phyloP scores from a whole-genome alignment of 2,797 vertebrate genomes.

The Lagocephalus sceleratus region DNA sequence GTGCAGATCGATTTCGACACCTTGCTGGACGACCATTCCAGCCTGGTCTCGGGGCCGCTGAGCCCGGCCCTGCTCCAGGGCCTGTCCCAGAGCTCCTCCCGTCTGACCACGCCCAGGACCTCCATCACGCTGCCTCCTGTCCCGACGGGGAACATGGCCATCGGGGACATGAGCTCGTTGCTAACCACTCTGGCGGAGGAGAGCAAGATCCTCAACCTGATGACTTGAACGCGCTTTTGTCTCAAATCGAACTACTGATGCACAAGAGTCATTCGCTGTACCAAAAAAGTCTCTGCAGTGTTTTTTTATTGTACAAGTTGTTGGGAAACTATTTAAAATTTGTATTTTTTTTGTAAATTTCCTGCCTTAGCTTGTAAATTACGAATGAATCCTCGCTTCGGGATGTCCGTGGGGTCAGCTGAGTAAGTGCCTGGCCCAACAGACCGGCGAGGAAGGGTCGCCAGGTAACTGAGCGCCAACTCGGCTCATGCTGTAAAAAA shows the following conservation, averaged over 20 bases:
- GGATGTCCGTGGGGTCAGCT: slow-evolving; percentile 30
- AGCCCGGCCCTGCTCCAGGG: slow-evolving; percentile 87
- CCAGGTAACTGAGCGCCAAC: slow-evolving; percentile 24
- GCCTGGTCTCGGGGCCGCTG: slow-evolving; percentile 85
- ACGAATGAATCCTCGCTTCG: slow-evolving; percentile 48
- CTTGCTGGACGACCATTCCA: slow-evolving; percentile 89
- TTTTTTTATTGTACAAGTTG: no score
- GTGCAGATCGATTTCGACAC: slow-evolving; percentile 86
- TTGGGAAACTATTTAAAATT: slow-evolving; percentile 74
- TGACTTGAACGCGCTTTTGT: slow-evolving; percentile 69
- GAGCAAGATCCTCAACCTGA: slow-evolving; percentile 88
- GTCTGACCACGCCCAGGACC: slow-evolving; percentile 87
- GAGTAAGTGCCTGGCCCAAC: slow-evolving; percentile 74
- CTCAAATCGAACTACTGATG: slow-evolving; percentile 10
- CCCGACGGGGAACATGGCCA: slow-evolving; percentile 89
- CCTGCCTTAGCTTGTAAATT: slow-evolving; percentile 54
- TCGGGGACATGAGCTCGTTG: slow-evolving; percentile 93
- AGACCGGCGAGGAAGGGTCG: slow-evolving; percentile 24
- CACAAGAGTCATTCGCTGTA: slow-evolving; percentile 14
- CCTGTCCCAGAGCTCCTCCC: slow-evolving; percentile 87
- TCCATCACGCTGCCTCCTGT: slow-evolving; percentile 83
- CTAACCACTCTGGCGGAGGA: slow-evolving; percentile 86
- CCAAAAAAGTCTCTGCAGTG: slow-evolving; percentile 18
- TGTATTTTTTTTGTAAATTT: slow-evolving; percentile 40
- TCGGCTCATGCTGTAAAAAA: slow-evolving; percentile 30